Conservation (phyloP, 2,888 invertebrate genomes). For the Cerastis rubricosa region DNA sequence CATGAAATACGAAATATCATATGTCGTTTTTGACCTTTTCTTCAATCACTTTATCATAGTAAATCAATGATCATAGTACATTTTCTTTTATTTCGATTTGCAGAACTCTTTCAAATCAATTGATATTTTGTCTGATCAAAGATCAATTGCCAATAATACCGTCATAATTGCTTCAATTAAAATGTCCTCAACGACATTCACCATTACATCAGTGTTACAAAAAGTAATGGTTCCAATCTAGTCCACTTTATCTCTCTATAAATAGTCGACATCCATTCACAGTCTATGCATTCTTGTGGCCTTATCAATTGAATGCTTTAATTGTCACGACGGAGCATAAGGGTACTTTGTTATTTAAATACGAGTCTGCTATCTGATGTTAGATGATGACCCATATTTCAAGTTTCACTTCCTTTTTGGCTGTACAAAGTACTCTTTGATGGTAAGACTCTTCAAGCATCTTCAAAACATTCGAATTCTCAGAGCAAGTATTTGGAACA, state of each 20-base stretch:
- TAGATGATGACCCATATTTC: slow-evolving; percentile 34
- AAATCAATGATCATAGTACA: neutral
- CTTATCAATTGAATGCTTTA: slow-evolving; percentile 68
- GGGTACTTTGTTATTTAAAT: slow-evolving; percentile 48
- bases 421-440: slow-evolving; percentile 15
- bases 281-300: slow-evolving; percentile 71
- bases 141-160: slow-evolving; percentile 53
- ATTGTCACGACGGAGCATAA: slow-evolving; percentile 49
- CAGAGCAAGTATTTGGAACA: slow-evolving; percentile 16
- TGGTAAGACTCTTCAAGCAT: slow-evolving; percentile 14
- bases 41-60: neutral
- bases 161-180: slow-evolving; percentile 51
- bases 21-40: neutral
- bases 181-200: slow-evolving; percentile 59
- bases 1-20: slow-evolving; percentile 5
- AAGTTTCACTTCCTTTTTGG: slow-evolving; percentile 22
- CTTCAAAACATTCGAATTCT: neutral
- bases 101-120: slow-evolving; percentile 34
- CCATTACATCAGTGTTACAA: slow-evolving; percentile 52
- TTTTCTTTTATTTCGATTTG: slow-evolving; percentile 18
- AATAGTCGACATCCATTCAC: slow-evolving; percentile 68
- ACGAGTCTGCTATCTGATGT: slow-evolving; percentile 8
- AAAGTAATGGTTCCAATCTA: slow-evolving; percentile 47
- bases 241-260: slow-evolving; percentile 61
- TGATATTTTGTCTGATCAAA: slow-evolving; percentile 48